Percentiles rank a stretch among this genome's conserved stretches.
These are phyloP conservation scores for Apamea epomidion DNA, from an alignment of 2,888 invertebrate species.

Conservation along the genomic window DNA sequence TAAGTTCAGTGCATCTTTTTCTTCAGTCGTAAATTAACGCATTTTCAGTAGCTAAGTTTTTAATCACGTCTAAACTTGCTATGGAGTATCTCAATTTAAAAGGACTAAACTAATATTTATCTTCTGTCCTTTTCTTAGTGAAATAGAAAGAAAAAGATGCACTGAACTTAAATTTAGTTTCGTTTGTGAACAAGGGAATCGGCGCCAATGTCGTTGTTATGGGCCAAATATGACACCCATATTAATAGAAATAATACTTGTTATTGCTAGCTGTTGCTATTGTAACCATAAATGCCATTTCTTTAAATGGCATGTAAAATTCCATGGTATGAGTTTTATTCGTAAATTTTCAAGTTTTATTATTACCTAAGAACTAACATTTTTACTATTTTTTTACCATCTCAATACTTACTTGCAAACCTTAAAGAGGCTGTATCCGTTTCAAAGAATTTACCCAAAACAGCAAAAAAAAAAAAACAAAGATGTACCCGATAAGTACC, in stretches of 20 bases:
- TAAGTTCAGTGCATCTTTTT: no score
- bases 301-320: background rate
- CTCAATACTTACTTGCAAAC: background rate
- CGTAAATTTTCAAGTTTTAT: background rate
- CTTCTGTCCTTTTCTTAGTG: no score
- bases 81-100: no score
- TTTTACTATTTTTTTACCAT: background rate
- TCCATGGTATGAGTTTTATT: background rate
- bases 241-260: background rate
- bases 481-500: conserved; percentile 16
- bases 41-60: no score
- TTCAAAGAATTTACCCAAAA: background rate
- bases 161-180: no score
- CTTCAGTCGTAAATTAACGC: no score
- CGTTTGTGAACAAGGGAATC: no score
- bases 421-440: background rate
- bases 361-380: no score
- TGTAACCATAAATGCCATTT: background rate
- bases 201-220: background rate
- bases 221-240: no score
- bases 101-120: no score
- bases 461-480: background rate
- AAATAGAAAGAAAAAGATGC: no score
- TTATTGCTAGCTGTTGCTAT: background rate
- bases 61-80: no score